Base-by-base conservation (phyloP, 2,888 invertebrate genomes). In the Dioctria rufipes region DNA sequence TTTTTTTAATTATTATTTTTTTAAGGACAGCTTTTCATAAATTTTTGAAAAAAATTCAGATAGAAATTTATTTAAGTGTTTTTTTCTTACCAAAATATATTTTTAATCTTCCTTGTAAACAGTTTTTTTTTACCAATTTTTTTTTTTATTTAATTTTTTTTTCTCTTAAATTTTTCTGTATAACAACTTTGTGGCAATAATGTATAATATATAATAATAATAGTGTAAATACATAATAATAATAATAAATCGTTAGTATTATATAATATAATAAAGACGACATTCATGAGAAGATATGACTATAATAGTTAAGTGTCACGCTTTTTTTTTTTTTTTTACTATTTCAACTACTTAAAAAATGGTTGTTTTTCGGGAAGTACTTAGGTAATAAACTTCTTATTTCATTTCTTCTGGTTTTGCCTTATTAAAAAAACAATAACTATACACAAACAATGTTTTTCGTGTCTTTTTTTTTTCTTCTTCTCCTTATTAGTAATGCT, bases 41-140 rank as follows among this genome's bases (percentile, higher is more conserved):
- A 37, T 63, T 75, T 77, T 46, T 66, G 66, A 78, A 78, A 66
- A 66, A 78, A 78, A 78, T 78, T 78, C 51, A 80, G 71, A 80
- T 80, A 80, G 69, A 71, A 71, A 71, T 71, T 71, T 69, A 49
- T 25, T 25, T 25, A 25, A 25, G 25, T 25, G 25, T 25, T 25
- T 25, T 25, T 25, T 25, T 25, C n/a, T 71, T 80, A 80, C 80
- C 80, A 80, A 80, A 80, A 80, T 80, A 80, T 80, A 80, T 80
- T 65, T 54, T 66, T 66, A 46, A 54, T 63, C 63, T 63, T 65
- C 65, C 71, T 73, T 80, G 71, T 80, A 80, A 71, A 80, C 63
- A 63, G 61, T 77, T 77, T 77, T 77, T 80, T 80, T 80, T 73
- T n/a, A n/a, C 61, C 60, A 80, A 61, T 79, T 69, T 71, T 80